Evolutionary conservation across 2,113 vertebrate genomes (phyloP).

Genomic region (Psilopsiagon aymara): DNA sequence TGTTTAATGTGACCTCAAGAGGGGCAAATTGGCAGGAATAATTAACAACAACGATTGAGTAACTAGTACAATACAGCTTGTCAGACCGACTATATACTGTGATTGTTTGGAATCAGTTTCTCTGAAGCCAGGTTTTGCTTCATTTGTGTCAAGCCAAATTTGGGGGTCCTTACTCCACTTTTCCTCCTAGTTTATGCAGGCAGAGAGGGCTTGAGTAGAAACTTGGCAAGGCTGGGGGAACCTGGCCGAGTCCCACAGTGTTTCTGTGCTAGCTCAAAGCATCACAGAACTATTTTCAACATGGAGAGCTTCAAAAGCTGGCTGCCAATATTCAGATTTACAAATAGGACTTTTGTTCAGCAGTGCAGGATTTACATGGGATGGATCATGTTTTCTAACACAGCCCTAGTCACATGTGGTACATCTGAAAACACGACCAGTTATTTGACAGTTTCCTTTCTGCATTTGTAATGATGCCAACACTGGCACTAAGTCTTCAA

Average conservation of each 20-base stretch:
- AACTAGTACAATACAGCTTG: background rate
- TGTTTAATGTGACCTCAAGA: slow-evolving; percentile 23
- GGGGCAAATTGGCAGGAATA: slow-evolving; percentile 24
- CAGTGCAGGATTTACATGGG: slow-evolving; percentile 66
- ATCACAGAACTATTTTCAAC: slow-evolving; percentile 74
- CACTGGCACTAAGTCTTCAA: slow-evolving; percentile 48
- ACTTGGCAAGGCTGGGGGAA: background rate
- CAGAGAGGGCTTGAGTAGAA: background rate
- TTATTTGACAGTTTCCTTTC: slow-evolving; percentile 68
- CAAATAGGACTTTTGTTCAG: slow-evolving; percentile 66
- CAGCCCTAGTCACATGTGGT: slow-evolving; percentile 63
- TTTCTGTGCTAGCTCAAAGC: slow-evolving; percentile 73
- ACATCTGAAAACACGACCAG: slow-evolving; percentile 71
- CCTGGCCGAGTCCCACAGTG: slow-evolving; percentile 35
- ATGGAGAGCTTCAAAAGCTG: slow-evolving; percentile 45
- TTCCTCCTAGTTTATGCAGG: background rate
- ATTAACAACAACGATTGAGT: slow-evolving; percentile 52
- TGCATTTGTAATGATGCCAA: slow-evolving; percentile 61
- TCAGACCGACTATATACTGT: slow-evolving; percentile 32
- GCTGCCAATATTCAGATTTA: slow-evolving; percentile 61
- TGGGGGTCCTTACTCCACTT: background rate
- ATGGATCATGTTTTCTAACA: slow-evolving; percentile 75
- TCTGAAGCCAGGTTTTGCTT: slow-evolving; percentile 56
- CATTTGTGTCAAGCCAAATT: background rate
- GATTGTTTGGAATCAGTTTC: slow-evolving; percentile 54